Conservation (phyloP, 2,113 vertebrate genomes). For the Hyperopisus bebe region DNA sequence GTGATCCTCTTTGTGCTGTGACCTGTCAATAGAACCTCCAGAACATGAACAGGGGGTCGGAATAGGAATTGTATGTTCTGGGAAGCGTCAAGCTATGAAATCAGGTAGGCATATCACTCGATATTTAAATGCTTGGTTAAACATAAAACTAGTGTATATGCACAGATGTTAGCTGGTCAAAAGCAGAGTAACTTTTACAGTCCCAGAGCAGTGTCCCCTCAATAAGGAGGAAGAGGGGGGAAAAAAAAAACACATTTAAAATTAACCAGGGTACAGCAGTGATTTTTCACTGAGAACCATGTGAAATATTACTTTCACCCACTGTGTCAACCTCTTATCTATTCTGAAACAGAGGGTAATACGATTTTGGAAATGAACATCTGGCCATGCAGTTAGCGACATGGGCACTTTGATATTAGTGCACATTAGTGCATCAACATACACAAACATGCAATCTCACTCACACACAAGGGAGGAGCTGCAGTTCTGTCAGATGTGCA, state of each 20-base stretch:
- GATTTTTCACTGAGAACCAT: not conserved
- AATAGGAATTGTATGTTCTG: not conserved
- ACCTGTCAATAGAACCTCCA: not conserved
- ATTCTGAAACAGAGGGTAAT: not conserved
- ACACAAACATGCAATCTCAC: constrained; percentile 16
- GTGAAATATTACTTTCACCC: not conserved
- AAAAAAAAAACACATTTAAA: not conserved
- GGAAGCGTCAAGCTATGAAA: not conserved
- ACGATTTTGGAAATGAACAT: constrained; percentile 5
- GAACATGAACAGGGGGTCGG: not conserved
- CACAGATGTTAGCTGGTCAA: constrained; percentile 3
- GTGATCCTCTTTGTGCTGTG: not conserved
- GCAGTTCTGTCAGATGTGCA: constrained; percentile 18
- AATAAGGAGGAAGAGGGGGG: not conserved
- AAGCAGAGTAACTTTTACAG: not conserved
- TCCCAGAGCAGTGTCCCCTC: not conserved
- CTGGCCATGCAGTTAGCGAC: constrained; percentile 22
- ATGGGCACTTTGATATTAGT: constrained; percentile 9
- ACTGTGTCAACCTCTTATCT: not conserved
- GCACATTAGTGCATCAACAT: constrained; percentile 5
- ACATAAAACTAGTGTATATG: not conserved
- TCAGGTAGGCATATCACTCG: not conserved
- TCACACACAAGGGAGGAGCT: constrained; percentile 9
- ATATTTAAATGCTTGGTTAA: constrained; percentile 10
- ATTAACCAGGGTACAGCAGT: not conserved